Evolutionary conservation across 2,888 invertebrate genomes (phyloP), one percentile per base, ranked within the genome.

Genomic region (Petrophora chlorosata): DNA sequence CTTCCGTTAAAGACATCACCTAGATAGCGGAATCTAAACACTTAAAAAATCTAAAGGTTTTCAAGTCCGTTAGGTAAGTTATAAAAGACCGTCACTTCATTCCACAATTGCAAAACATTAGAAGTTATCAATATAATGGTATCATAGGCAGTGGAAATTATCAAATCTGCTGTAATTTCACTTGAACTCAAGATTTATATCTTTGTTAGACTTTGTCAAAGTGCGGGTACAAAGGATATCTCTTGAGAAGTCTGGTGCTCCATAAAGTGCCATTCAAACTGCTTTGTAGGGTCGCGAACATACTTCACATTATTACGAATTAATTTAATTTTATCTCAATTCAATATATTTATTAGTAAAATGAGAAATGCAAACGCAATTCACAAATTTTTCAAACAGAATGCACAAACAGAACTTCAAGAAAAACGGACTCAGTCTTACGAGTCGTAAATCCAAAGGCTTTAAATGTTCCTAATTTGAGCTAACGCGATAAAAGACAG

Each of bases 1-100:
- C 80, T 80, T 74, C 58, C 26, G 42, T 61, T 47, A 72, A 51
- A 65, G 73, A 68, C 67, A 70, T 76, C 76, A 71, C 70, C 66
- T 77, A 79, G 70, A 72, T 59, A 65, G 66, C 56, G 55, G 57
- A 66, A 71, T 73, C 73, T 74, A 73, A 63, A 68, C 63, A 65
- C 49, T 52, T 58, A 59, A 63, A 49, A 53, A 51, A 65, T 42
- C 65, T 62, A 64, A 56, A 34, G 51, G 22, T 50, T 50, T 59
- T 60, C 59, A 48, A 9, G 23, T 49, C 38, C 16, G 28, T 26
- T 13, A 44, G 46, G 33, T 60, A 23, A 51, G 1, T 22, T 23
- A 4, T 23, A 23, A 55, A 70, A 73, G 59, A 67, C 60, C 66
- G 67, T 51, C 68, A 68, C 60, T 62, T 68, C 51, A 60, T 19